Evolutionary conservation across 2,113 vertebrate species (phyloP).

Genomic region (Oncorhynchus mykiss): DNA sequence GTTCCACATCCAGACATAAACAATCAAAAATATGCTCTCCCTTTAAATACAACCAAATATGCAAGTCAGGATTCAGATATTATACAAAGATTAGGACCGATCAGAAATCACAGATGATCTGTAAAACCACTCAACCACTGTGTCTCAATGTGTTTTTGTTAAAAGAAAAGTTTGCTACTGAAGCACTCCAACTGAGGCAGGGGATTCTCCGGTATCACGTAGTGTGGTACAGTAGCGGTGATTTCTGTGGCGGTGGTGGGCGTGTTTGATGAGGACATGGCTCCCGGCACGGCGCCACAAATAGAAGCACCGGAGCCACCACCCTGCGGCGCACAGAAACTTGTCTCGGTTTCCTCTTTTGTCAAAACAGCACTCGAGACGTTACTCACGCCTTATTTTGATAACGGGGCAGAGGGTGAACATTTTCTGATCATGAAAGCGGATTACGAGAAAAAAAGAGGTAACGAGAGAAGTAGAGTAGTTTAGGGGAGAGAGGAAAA

Average conservation of each 20-base stretch:
- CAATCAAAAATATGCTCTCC: too few relatives aligned
- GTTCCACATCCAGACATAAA: too few relatives aligned
- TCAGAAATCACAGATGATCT: too few relatives aligned
- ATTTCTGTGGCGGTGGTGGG: not conserved
- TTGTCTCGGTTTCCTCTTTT: not conserved
- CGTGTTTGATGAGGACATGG: not conserved
- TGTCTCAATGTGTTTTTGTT: too few relatives aligned
- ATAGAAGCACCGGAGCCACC: not conserved
- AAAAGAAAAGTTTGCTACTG: too few relatives aligned
- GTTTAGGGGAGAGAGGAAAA: not conserved
- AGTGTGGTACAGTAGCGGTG: not conserved
- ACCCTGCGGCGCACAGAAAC: not conserved
- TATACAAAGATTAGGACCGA: too few relatives aligned
- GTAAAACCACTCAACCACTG: too few relatives aligned
- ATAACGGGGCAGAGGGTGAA: not conserved
- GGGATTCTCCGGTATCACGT: not conserved
- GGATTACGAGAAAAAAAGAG: not conserved
- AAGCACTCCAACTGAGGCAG: not conserved
- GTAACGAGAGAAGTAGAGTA: not conserved
- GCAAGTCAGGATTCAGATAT: too few relatives aligned
- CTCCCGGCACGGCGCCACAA: not conserved
- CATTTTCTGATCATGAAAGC: not conserved
- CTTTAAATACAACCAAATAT: too few relatives aligned
- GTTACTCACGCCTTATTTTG: not conserved
- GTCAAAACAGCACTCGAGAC: slow-evolving; percentile 1